These are phyloP conservation scores for Pantala flavescens DNA, from an alignment of 1,140 invertebrate genomes.

Conservation along the genomic window DNA sequence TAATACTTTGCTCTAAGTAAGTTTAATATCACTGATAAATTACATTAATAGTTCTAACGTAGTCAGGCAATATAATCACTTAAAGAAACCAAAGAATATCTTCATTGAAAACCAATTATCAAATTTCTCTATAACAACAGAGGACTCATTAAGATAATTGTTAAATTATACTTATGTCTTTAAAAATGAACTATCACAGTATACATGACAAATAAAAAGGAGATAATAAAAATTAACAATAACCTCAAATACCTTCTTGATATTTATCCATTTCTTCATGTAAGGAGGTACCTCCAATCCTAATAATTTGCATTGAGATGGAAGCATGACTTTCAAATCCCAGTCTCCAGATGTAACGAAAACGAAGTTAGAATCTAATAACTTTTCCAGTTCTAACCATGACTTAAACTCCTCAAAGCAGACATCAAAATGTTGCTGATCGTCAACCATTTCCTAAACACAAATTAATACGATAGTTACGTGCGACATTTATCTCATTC, in stretches of 20 bases:
- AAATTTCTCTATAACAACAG: too few relatives aligned
- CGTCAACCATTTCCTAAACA: slow-evolving; percentile 34
- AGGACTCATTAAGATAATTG: too few relatives aligned
- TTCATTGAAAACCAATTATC: too few relatives aligned
- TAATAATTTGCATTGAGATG: slow-evolving; percentile 41
- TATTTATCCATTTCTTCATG: slow-evolving; percentile 47
- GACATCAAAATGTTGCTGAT: slow-evolving; percentile 32
- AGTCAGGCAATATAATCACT: too few relatives aligned
- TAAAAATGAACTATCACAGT: too few relatives aligned
- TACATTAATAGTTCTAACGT: too few relatives aligned
- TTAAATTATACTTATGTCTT: too few relatives aligned
- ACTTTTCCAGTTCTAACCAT: slow-evolving; percentile 32
- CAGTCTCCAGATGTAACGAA: slow-evolving; percentile 55
- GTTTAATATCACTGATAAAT: too few relatives aligned
- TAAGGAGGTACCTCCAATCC: slow-evolving; percentile 35
- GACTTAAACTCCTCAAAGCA: slow-evolving; percentile 31
- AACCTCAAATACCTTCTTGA: slow-evolving; percentile 38
- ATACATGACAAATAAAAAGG: too few relatives aligned
- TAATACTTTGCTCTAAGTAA: too few relatives aligned
- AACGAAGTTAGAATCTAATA: slow-evolving; percentile 12
- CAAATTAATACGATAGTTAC: slow-evolving; percentile 29
- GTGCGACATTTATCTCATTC: too few relatives aligned
- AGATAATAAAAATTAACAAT: neutral
- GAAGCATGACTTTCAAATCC: slow-evolving; percentile 50
- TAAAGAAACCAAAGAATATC: too few relatives aligned